These are phyloP conservation scores for Stratiolaelaps scimitus DNA, from an alignment of 1,140 invertebrate genomes.

Conservation along the genomic window DNA sequence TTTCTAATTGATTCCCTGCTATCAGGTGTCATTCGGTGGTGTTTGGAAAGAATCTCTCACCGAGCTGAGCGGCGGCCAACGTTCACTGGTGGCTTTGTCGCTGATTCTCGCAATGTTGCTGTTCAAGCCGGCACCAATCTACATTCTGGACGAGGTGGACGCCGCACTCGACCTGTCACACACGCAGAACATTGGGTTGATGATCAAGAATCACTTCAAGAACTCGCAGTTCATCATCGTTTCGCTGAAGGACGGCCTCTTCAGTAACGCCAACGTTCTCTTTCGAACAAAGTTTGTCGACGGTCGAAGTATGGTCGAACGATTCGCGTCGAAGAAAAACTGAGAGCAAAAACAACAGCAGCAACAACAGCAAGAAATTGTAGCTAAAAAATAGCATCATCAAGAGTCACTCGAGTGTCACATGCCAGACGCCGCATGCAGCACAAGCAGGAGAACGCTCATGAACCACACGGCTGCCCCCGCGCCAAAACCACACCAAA, in stretches of 20 bases:
- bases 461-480: too few relatives aligned
- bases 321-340: constrained; percentile 40
- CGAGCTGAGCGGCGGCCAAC: constrained; percentile 90
- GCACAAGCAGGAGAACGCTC: too few relatives aligned
- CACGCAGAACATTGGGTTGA: constrained; percentile 94
- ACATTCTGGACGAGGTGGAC: constrained; percentile 98
- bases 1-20: constrained; percentile 38
- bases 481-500: too few relatives aligned
- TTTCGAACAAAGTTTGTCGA: constrained; percentile 90
- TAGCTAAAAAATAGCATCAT: too few relatives aligned
- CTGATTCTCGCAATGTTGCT: constrained; percentile 88
- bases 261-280: constrained; percentile 95
- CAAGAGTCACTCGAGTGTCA: too few relatives aligned
- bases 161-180: constrained; percentile 95
- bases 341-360: too few relatives aligned
- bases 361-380: too few relatives aligned
- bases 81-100: constrained; percentile 88
- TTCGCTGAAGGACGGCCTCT: constrained; percentile 98
- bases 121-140: constrained; percentile 94
- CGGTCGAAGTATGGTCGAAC: constrained; percentile 76
- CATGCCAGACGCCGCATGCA: too few relatives aligned
- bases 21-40: constrained; percentile 71
- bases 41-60: constrained; percentile 91
- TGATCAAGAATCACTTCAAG: constrained; percentile 86
- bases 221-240: constrained; percentile 97